phyloP scores from a whole-genome alignment of 2,797 vertebrate genomes.

The Brachyalestes nurse region DNA sequence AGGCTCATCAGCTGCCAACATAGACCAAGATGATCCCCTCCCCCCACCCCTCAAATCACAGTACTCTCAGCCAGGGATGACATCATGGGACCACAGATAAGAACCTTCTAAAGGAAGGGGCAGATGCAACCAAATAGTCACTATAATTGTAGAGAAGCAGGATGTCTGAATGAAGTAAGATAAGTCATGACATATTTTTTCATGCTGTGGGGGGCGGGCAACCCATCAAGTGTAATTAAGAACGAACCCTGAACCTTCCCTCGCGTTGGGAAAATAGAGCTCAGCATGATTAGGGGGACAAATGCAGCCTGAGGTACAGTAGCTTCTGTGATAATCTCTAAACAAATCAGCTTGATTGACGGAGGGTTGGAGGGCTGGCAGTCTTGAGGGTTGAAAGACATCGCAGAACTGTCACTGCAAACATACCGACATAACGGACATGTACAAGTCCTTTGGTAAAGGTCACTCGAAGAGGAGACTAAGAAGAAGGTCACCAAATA shows the following conservation, averaged over 20 bases:
- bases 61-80: slow-evolving; percentile 28
- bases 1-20: slow-evolving; percentile 46
- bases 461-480: slow-evolving; percentile 41
- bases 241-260: slow-evolving; percentile 60
- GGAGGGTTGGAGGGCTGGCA: slow-evolving; percentile 55
- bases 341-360: slow-evolving; percentile 67
- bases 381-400: slow-evolving; percentile 55
- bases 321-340: slow-evolving; percentile 64
- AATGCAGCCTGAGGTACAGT: slow-evolving; percentile 63
- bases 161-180: slow-evolving; percentile 1
- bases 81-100: slow-evolving; percentile 8
- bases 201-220: slow-evolving; percentile 59
- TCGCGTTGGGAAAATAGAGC: slow-evolving; percentile 71
- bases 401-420: slow-evolving; percentile 57
- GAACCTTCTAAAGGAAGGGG: slow-evolving; percentile 3
- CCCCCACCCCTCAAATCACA: neutral
- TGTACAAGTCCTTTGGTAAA: slow-evolving; percentile 11
- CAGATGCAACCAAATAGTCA: slow-evolving; percentile 5
- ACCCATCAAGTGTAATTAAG: slow-evolving; percentile 41
- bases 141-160: slow-evolving; percentile 11
- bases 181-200: slow-evolving; percentile 56
- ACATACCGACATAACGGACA: slow-evolving; percentile 29
- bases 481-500: neutral
- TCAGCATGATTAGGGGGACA: slow-evolving; percentile 26
- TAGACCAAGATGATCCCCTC: neutral